Percentiles rank a stretch among this genome's conserved stretches.
phyloP scores from a whole-genome alignment of 2,797 vertebrate genomes.

The Acropternis orthonyx region DNA sequence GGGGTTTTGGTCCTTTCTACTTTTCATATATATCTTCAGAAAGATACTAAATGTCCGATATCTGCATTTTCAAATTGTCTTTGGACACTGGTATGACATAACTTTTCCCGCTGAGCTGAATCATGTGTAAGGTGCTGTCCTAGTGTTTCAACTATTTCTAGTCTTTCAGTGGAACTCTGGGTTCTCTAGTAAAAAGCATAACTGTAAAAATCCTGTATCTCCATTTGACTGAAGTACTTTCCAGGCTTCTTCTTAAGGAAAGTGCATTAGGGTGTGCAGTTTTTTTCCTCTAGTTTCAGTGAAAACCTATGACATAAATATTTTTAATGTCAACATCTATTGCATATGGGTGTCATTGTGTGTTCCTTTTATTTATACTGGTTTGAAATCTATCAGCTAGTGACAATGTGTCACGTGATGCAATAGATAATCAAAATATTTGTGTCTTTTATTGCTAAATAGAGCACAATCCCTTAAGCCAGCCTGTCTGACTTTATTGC shows the following conservation, averaged over 20 bases:
- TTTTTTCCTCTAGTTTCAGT: background rate
- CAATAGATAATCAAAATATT: background rate
- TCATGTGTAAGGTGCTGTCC: background rate
- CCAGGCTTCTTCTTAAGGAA: background rate
- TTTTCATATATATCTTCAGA: background rate
- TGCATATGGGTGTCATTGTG: background rate
- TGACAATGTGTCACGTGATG: background rate
- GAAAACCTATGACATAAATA: background rate
- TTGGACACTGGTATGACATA: rapidly evolving
- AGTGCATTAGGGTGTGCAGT: rapidly evolving
- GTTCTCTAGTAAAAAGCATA: background rate
- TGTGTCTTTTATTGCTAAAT: background rate
- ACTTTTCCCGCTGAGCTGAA: background rate
- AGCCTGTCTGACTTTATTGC: background rate
- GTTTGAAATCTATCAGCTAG: background rate
- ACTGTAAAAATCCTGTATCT: background rate
- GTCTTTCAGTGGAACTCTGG: background rate
- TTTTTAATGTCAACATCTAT: background rate
- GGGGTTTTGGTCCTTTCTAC: background rate
- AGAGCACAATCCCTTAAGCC: background rate
- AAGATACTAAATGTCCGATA: background rate
- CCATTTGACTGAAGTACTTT: background rate
- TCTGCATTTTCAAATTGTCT: background rate
- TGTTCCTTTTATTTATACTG: background rate
- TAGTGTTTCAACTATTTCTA: background rate